Evolutionary conservation across 1,140 invertebrate species (phyloP).

Genomic region (Samia ricini): DNA sequence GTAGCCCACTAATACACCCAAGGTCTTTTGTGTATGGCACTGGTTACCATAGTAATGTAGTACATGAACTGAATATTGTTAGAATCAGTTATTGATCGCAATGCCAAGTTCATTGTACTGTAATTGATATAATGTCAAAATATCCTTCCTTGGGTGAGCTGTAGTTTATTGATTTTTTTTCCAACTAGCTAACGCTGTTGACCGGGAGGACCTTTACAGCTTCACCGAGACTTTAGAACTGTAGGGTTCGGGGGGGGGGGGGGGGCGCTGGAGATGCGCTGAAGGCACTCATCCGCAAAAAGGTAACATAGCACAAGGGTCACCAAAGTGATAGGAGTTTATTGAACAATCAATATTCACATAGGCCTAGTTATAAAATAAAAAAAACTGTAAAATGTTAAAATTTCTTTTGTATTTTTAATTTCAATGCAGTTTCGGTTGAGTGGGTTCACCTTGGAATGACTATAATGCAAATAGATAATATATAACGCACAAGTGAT

Average conservation of each 20-base stretch:
- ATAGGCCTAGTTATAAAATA: conserved; percentile 31
- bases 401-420: conserved; percentile 64
- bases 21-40: conserved; percentile 24
- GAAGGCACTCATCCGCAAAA: no score
- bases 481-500: background rate
- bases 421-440: conserved; percentile 48
- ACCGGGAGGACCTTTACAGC: no score
- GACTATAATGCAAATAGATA: conserved; percentile 4
- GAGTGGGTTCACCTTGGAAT: conserved; percentile 34
- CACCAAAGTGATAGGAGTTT: background rate
- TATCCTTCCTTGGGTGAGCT: no score
- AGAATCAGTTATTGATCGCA: background rate
- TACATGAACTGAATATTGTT: background rate
- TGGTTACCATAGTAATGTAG: conserved; percentile 38
- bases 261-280: no score
- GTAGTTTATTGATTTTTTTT: no score
- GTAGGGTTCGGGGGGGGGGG: no score
- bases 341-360: background rate
- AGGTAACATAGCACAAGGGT: no score
- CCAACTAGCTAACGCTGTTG: no score
- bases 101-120: conserved; percentile 2
- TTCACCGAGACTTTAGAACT: no score
- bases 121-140: background rate
- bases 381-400: conserved; percentile 58
- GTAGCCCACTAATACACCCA: background rate